phyloP scores from a whole-genome alignment of 2,113 vertebrate genomes.

The Cnemophilus loriae region DNA sequence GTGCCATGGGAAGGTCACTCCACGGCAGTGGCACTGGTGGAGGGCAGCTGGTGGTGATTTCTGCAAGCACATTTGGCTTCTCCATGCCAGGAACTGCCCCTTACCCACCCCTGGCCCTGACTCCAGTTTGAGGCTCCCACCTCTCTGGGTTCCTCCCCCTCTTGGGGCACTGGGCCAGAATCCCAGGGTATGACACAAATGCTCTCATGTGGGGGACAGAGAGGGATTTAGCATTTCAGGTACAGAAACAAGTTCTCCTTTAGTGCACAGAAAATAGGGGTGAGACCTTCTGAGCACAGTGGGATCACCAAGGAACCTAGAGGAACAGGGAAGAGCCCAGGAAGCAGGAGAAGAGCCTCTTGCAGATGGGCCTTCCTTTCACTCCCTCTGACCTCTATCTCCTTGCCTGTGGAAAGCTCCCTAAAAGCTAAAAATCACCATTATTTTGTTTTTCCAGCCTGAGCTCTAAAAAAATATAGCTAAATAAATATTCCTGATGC shows the following conservation, averaged over 20 bases:
- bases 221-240: background rate
- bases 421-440: background rate
- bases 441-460: background rate
- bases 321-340: background rate
- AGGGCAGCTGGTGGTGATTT: background rate
- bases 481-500: background rate
- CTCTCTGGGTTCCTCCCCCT: background rate
- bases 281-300: background rate
- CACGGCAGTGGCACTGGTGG: background rate
- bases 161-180: background rate
- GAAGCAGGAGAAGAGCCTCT: background rate
- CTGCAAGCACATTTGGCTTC: background rate
- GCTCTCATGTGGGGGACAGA: rapidly evolving
- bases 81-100: background rate
- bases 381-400: background rate
- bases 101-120: background rate
- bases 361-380: background rate
- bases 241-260: background rate
- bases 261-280: background rate
- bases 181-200: background rate
- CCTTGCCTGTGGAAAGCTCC: background rate
- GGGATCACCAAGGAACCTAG: background rate
- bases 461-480: background rate
- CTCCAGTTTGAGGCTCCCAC: too few species aligned
- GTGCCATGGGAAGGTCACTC: rapidly evolving